Base-by-base conservation (phyloP, 2,797 vertebrate species). In the Saxicola maurus region DNA sequence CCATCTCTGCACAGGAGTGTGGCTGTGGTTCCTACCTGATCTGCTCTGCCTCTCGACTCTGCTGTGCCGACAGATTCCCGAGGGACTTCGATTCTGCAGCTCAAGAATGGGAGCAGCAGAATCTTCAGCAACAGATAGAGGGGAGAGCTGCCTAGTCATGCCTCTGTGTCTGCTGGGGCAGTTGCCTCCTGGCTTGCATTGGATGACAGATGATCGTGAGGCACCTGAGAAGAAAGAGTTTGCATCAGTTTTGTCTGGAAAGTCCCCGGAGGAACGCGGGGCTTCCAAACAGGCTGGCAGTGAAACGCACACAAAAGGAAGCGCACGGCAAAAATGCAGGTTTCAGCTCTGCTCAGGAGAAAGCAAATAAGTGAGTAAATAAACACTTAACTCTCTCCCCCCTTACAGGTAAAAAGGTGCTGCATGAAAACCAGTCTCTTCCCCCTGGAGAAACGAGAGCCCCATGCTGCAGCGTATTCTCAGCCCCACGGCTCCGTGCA, bases 81-180 rank as follows among this genome's bases (percentile, higher is more conserved):
- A 97, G 76, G 97, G 94, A 93, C 97, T 97, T 93, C 96, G 96
- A 92, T 96, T 98, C 96, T 98, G 97, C 93, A 98, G 96, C 95
- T 98, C 97, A 94, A 98, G 97, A 96, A 97, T 97, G 77, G 97
- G 96, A 96, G 97, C 97, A 67, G 97, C 97, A 93, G 97, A 97
- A 92, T 98, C 97, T 96, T 98, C 97, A 13, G 96, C 96, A 92
- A 97, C 95, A 89, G 97, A 96, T 46, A 98, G 95, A 84, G 97
- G 97, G 80, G 97, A 97, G 68, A 97, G 94, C 80, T 98, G 97
- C 94, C 97, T 97, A 93, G 96, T 96, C 96, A 96, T 96, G 95
- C 95, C 95, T 89, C 95, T 95, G 93, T 97, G 97, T 79, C 97
- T 96, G 91, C 93, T 96, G 93, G 97, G 94, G 94, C 97, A 98